Evolutionary conservation across 2,888 invertebrate genomes (phyloP), one percentile per base, ranked within the genome.

Genomic region (Trissolcus japonicus): DNA sequence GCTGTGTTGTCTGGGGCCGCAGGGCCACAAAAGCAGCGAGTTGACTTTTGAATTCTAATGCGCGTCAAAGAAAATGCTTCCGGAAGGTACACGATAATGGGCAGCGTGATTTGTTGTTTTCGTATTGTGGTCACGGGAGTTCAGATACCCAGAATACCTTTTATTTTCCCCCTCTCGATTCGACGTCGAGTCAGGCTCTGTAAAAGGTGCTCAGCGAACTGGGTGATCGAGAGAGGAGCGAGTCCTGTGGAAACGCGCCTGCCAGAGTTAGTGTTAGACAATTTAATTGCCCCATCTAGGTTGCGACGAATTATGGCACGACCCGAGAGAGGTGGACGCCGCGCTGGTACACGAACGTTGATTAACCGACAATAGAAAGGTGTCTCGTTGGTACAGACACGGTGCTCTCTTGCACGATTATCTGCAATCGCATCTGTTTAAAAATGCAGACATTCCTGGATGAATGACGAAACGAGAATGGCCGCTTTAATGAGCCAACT

Each of bases 41-140:
- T 53, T 62, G 51, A 62, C 62, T 62, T 67, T 74, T 57, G 41
- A 51, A 67, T 62, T 62, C n/a, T 40, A 51, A 63, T 54, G 21
- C 6, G 13, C 14, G 48, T 55, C 55, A 46, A 54, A 57, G 62
- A 61, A 48, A 62, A 48, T 59, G 14, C 57, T 67, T 74, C 73
- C 65, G 65, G 61, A 46, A 60, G 50, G 48, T 59, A 11, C 9
- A 51, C 25, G 46, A 48, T 50, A 60, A 66, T 48, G n/a, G n/a
- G n/a, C 19, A 29, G 53, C 35, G 17, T 63, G 51, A 63, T 63
- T 72, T 46, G 40, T 61, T 21, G 46, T 55, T 69, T 69, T 59
- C 16, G 21, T 48, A 59, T 61, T 61, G 46, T 55, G 16, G 13
- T 48, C 54, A 13, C 35, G 4, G 29, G 17, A 46, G 41, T 67